Base-by-base conservation (phyloP, 2,113 vertebrate genomes). In the Tonatia bakeri region DNA sequence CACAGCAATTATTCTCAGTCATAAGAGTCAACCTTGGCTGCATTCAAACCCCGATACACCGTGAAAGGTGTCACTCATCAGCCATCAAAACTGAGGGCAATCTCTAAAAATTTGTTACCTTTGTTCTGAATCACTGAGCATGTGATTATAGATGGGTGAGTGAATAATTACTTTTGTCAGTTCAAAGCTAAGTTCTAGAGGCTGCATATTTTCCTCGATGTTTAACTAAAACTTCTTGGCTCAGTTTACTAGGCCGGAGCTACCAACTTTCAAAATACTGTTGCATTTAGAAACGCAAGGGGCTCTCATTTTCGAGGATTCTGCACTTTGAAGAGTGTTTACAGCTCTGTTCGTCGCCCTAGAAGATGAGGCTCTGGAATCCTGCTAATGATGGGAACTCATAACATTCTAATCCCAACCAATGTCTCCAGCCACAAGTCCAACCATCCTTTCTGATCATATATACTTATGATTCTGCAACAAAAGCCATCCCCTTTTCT, bases 211-310 rank as follows among this genome's bases (percentile, higher is more conserved):
- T 94, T 81, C 59, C 54, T 93, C 38, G 16, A 64, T 87, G 72
- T 77, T 93, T 38, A 93, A 38, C 40, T 77, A 84, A 95, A 92
- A 50, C 65, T 50, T 91, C 77, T 77, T 86, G 94, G 65, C 76
- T 72, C 38, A 77, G 36, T 73, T 77, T 82, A 50, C 24, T 54
- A 83, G 72, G 31, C 59, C n/a, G 64, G 54, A 93, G 43, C 3
- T 54, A 36, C 26, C 56, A 54, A 73, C 43, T 80, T 80, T 56
- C 45, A 70, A 75, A 93, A 72, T 20, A 70, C 64, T n/a, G 40
- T 15, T 82, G 22, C 31, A 85, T 94, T 94, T 67, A 88, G 92
- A 94, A 90, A 36, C 3, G 19, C 43, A 13, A 11, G 56, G 36
- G 4, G 10, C 69, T 94, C 67, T 83, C 47, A 36, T 80, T 33